Evolutionary conservation across 2,113 vertebrate species (phyloP), one percentile per base, ranked within the genome.

Genomic region (Apodemus speciosus): DNA sequence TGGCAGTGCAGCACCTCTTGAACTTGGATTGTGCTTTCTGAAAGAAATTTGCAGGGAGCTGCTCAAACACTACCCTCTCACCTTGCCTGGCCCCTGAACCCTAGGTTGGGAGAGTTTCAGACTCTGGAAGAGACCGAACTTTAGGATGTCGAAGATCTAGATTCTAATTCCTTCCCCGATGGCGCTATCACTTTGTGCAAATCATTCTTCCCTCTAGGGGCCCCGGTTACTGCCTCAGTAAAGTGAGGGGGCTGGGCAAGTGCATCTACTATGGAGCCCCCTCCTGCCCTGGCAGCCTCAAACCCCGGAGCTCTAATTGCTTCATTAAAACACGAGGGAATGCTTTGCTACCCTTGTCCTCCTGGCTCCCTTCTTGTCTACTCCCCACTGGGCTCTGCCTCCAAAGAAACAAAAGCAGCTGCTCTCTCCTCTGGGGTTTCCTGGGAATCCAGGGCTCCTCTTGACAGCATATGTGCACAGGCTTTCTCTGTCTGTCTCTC

Each of bases 271-370:
- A 35, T 1, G 4, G 51, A 90, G 83, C 30, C 77, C 60, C 38
- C 56, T 88, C 76, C 32, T 1, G 30, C 46, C 53, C 95, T 32
- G 72, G 92, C 15, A 53, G 43, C 51, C 38, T 86, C 49, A 89
- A 43, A 76, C 62, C 71, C 84, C 10, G 85, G 1, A 8, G 43
- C 93, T 94, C 92, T 97, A 96, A 97, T 93, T 96, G 94, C 90
- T 95, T 96, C 93, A 88, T 97, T 95, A 96, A 90, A 95, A 89
- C 84, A 53, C 92, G 66, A 85, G 94, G 94, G 91, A 93, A 91
- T 77, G 92, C 79, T 90, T 93, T 95, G 92, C 93, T 81, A 68
- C 75, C 71, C 40, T 90, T 94, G 94, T 92, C 83, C 66, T 83
- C 75, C 69, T 40, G 94, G 84, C 64, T 96, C 93, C 83, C 60